Evolutionary conservation across 1,140 invertebrate species (phyloP), one percentile per base, ranked within the genome.

Genomic region (Meloidogyne hapla): DNA sequence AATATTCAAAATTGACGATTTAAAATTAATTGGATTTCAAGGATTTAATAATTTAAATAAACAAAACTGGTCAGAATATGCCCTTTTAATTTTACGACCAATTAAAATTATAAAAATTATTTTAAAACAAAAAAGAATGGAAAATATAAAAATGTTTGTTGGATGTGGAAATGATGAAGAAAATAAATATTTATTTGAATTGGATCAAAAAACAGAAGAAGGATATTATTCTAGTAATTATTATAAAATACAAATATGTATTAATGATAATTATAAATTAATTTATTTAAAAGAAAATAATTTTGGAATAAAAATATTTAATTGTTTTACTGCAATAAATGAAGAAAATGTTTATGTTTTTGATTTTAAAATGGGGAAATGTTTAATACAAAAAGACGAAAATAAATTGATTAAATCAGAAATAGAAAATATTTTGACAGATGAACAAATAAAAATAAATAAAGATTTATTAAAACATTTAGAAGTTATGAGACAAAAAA

Each of bases 41-140:
- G 18, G 48, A 56, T n/a, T n/a, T 56, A 56, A 48, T 48, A 48
- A 56, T n/a, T 1, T n/a, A 56, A 15, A 56, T n/a, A n/a, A n/a
- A 1, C 2, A 4, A 56, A 56, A 56, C n/a, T 56, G 48, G 48
- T 56, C 48, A 56, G 48, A 56, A 4, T 56, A 56, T 56, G 48
- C 48, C n/a, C 48, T 56, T 56, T 56, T 56, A 56, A 21, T 56
- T 56, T 56, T 56, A 56, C n/a, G 48, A n/a, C 48, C 48, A n/a
- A 56, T 56, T 56, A 56, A 56, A 56, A 56, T 56, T n/a, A n/a
- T 56, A 56, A 56, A 56, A 56, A n/a, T 56, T 8, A 56, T 56
- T 56, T 15, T n/a, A n/a, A 56, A 56, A n/a, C 48, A 56, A n/a
- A 56, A 56, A 56, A 56, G 48, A 56, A 56, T 56, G 48, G n/a